Base-by-base conservation (phyloP, 2,797 vertebrate genomes). In the Hirundo rustica region DNA sequence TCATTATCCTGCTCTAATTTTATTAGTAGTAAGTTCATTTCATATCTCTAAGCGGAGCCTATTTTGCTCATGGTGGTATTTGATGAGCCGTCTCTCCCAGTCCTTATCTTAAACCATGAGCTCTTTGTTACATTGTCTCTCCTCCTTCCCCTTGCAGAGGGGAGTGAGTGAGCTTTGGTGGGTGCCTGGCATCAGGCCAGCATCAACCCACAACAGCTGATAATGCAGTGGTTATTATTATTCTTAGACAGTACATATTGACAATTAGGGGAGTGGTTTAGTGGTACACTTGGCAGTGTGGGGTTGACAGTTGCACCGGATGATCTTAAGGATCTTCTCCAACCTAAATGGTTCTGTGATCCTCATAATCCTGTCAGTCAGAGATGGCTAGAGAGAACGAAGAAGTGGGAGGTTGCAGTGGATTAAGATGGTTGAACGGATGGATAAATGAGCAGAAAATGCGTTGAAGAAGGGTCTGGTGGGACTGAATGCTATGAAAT, bases 181-280 rank as follows among this genome's bases (percentile, higher is more conserved):
- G 16, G 47, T 68, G 16, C 23, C 55, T 38, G n/a, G 29, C 13
- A 47, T 54, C 11, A 76, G 29, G 23, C 16, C 47, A 47, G 34
- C 0, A 0, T 29, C 64, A 68, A 29, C 29, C 9, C 64, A 47
- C n/a, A 47, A 13, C 13, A 14, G 4, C 23, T 66, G 29, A 38
- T 20, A 68, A 48, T 36, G 38, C 13, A 48, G 47, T 38, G 38
- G 38, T 34, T 9, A 16, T 67, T 68, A 8, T 38, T 85, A 17
- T 32, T 86, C 89, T 91, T 26, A 58, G 14, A 27, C 20, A 68
- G 48, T 20, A 36, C 12, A 36, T 50, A 29, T 9, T 38, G n/a
- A 26, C 2, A 2, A 16, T 64, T 29, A 47, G 3, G 27, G 51
- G 6, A 15, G 13, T 16, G n/a, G 6, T 64, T 82, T 51, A 32